A percentile compares a stretch with the other conserved stretches of the same genome.
Conservation (phyloP, 2,797 vertebrate species). For the Scyliorhinus canicula region DNA sequence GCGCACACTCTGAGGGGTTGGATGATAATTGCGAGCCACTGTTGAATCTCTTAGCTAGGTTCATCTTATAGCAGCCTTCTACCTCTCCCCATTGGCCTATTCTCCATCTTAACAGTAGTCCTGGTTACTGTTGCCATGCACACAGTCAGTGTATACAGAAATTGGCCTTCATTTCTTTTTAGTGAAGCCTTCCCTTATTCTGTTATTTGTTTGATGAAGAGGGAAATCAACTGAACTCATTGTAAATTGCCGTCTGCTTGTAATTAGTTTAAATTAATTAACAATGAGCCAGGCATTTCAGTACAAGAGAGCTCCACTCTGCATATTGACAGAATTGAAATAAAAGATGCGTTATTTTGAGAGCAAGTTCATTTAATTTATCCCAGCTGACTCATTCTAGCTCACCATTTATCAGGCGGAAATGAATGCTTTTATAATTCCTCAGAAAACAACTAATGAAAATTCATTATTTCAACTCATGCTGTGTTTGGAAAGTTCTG, state of each 20-base stretch:
- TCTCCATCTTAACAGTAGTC: neutral
- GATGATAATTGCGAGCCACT: neutral
- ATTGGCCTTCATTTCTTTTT: neutral
- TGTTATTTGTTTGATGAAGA: neutral
- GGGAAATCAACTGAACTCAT: neutral
- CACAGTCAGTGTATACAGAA: neutral
- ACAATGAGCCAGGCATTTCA: neutral
- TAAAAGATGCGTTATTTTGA: neutral
- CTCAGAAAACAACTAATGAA: neutral
- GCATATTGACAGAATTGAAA: neutral
- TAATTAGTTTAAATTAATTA: slow-evolving; percentile 21
- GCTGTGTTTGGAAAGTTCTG: neutral
- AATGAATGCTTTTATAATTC: neutral
- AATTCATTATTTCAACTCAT: neutral
- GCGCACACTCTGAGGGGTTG: neutral
- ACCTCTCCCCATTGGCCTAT: slow-evolving; percentile 5
- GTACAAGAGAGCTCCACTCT: neutral
- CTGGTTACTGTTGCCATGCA: slow-evolving; percentile 33
- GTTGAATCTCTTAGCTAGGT: neutral
- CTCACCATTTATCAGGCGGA: neutral
- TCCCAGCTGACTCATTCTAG: neutral
- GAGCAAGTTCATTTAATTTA: neutral
- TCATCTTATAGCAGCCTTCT: neutral
- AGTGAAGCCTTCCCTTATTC: neutral
- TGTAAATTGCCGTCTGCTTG: neutral